A percentile compares a stretch with the other conserved stretches of the same genome.
These are phyloP conservation scores for Ascidia mentula DNA, from an alignment of 23 tunicate genomes.

Conservation along the genomic window DNA sequence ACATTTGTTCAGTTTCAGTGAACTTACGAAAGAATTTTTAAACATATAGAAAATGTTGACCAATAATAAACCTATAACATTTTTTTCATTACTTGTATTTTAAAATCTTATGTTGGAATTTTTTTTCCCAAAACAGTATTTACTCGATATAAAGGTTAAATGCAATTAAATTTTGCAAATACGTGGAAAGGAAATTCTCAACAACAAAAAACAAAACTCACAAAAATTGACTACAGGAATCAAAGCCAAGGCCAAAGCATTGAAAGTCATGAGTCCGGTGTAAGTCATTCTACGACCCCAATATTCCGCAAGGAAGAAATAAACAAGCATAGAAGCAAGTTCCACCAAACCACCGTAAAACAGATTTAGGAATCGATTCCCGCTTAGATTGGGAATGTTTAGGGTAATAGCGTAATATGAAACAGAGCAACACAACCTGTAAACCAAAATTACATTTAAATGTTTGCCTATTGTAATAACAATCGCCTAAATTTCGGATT, in stretches of 20 bases:
- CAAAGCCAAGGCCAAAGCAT: neutral
- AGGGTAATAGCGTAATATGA: neutral
- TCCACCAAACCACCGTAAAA: slow-evolving; percentile 3
- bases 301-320: neutral
- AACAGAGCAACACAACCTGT: neutral
- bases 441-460: too few species aligned
- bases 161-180: too few species aligned
- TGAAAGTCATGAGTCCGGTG: neutral
- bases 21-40: too few species aligned
- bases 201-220: neutral
- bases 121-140: too few species aligned
- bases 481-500: neutral
- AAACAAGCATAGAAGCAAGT: neutral
- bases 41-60: too few species aligned
- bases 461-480: too few species aligned
- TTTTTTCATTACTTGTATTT: too few species aligned
- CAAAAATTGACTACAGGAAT: neutral
- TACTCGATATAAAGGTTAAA: too few species aligned
- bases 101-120: too few species aligned
- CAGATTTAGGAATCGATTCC: neutral
- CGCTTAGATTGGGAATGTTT: neutral
- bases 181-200: too few species aligned
- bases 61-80: too few species aligned
- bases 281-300: neutral
- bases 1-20: too few species aligned